Base-by-base conservation (phyloP, 2,113 vertebrate species). In the Melanerpes formicivorus region DNA sequence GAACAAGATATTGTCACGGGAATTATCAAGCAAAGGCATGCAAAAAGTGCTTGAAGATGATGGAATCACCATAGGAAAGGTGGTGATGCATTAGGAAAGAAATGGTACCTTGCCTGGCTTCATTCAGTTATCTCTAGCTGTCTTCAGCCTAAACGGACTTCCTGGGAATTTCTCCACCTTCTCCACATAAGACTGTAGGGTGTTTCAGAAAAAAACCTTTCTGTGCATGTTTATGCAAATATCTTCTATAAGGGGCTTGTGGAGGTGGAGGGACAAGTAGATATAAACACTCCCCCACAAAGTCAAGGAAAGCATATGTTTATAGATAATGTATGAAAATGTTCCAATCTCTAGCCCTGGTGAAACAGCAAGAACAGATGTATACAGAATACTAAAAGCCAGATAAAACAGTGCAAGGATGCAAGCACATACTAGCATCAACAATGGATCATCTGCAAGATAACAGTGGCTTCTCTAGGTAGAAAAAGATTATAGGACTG, bases 31-130 rank as follows among this genome's bases (percentile, higher is more conserved):
- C 8, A 75, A 72, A 32, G 40, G 3, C 3, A 7, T 22, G 3
- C 5, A 46, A 34, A 80, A 84, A 50, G 4, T 11, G 8, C 29
- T 78, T 75, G 32, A 64, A 67, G 21, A 18, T 56, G 26, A 13
- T 46, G 58, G 6, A 42, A 15, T n/a, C 23, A 63, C 6, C 16
- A 59, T 7, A 29, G 18, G 0, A 1, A 67, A 0, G 5, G 5
- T 59, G 8, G 2, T 59, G 40, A 23, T 80, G 19, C 2, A 1
- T 6, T 23, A 50, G 12, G 40, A 84, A 52, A 52, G 54, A 80
- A 80, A 26, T 11, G 2, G 3, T 50, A 62, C 5, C 32, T 50
- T 54, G 5, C 2, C n/a, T 8, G 55, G 18, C 1, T 3, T 40
- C 26, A 63, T 67, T 87, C 52, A n/a, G 5, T 18, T 42, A 5